phyloP scores from a whole-genome alignment of 2,113 vertebrate genomes.

The Grantiella picta region DNA sequence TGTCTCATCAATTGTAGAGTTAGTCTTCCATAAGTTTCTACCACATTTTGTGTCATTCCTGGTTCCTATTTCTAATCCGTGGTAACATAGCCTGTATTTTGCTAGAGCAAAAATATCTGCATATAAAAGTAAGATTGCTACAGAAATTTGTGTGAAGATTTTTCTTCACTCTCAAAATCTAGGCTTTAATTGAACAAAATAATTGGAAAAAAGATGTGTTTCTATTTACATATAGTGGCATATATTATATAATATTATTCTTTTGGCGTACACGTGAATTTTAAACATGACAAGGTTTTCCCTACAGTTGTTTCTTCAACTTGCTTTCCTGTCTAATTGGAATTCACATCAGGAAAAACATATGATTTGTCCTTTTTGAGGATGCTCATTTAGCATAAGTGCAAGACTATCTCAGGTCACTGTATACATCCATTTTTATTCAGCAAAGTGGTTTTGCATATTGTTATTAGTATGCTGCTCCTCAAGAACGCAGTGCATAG shows the following conservation, averaged over 20 bases:
- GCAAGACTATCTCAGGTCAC: neutral
- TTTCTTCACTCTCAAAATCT: neutral
- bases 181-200: neutral
- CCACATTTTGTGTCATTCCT: neutral
- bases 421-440: neutral
- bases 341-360: neutral
- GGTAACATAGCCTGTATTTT: neutral
- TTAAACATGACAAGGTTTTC: neutral
- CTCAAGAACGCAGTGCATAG: neutral
- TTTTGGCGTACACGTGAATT: neutral
- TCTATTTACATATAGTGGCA: neutral
- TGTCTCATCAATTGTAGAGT: neutral
- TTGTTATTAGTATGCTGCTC: neutral
- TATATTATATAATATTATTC: neutral
- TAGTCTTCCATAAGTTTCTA: conserved; percentile 1
- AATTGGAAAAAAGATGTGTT: neutral
- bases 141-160: neutral
- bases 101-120: neutral
- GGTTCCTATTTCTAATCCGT: neutral
- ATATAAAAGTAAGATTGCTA: neutral
- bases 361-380: neutral
- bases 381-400: neutral
- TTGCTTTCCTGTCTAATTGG: neutral
- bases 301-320: neutral
- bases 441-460: neutral